A percentile compares a stretch with the other conserved stretches of the same genome.
phyloP scores from a whole-genome alignment of 2,888 invertebrate genomes.

The Chrysodeixis includens region DNA sequence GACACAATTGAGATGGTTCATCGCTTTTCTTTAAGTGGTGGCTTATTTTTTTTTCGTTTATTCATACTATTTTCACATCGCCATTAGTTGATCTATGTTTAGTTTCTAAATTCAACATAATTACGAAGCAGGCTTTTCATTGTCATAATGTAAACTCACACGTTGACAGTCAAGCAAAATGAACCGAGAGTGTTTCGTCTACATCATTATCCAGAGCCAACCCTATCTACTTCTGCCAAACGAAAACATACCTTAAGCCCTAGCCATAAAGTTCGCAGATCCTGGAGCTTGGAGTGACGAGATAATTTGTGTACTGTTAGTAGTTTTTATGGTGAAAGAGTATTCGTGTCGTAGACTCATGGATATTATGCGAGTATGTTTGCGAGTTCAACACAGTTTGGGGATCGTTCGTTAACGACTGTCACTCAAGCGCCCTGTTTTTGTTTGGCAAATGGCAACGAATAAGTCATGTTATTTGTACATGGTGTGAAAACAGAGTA shows the following conservation, averaged over 20 bases:
- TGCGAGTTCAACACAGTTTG: slow-evolving; percentile 32
- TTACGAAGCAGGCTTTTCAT: slow-evolving; percentile 6
- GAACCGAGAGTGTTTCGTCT: slow-evolving; percentile 67
- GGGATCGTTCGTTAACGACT: slow-evolving; percentile 41
- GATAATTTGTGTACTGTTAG: slow-evolving; percentile 68
- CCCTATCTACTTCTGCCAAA: slow-evolving; percentile 57
- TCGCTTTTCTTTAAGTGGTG: no score
- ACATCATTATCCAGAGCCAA: slow-evolving; percentile 75
- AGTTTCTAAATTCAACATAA: background rate
- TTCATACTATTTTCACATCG: background rate
- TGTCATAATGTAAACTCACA: slow-evolving; percentile 17
- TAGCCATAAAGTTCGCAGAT: slow-evolving; percentile 9
- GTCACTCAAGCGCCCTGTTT: slow-evolving; percentile 16
- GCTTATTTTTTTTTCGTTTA: background rate
- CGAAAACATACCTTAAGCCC: slow-evolving; percentile 7
- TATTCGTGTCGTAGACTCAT: slow-evolving; percentile 64
- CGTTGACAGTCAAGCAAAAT: slow-evolving; percentile 62
- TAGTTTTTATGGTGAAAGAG: slow-evolving; percentile 72
- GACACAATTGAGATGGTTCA: no score
- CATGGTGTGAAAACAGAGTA: background rate
- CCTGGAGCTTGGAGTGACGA: slow-evolving; percentile 12
- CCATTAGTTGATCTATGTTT: background rate
- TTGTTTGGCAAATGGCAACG: slow-evolving; percentile 10
- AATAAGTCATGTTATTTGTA: background rate
- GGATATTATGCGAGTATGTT: slow-evolving; percentile 48